A percentile compares a stretch with the other conserved stretches of the same genome.
These are phyloP conservation scores for Synanceia verrucosa DNA, from an alignment of 2,797 vertebrate species.

Conservation along the genomic window DNA sequence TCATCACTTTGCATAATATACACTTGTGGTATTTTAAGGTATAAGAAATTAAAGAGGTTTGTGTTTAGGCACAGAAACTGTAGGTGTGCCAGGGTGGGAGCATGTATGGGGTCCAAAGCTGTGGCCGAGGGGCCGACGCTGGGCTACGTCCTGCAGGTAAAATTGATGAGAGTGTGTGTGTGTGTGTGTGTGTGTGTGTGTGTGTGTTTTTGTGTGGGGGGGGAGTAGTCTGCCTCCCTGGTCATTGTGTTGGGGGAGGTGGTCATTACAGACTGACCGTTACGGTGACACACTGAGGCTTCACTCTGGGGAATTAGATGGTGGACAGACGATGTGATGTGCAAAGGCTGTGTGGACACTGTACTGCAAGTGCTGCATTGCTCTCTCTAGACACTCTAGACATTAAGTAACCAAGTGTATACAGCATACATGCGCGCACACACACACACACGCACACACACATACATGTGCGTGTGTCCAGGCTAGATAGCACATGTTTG, in stretches of 20 bases:
- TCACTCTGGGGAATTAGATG: constrained; percentile 64
- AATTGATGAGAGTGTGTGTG: constrained; percentile 59
- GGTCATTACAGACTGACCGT: constrained; percentile 75
- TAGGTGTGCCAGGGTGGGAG: constrained; percentile 4
- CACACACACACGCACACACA: too few relatives aligned
- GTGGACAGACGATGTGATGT: constrained; percentile 52
- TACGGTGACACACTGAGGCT: constrained; percentile 64
- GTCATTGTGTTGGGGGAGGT: constrained; percentile 69
- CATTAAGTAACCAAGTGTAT: constrained; percentile 41
- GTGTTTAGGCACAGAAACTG: constrained; percentile 6
- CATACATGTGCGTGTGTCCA: constrained; percentile 60
- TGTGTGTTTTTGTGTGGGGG: background rate
- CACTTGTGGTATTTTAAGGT: background rate
- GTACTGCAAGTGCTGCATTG: constrained; percentile 17
- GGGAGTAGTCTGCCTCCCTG: constrained; percentile 39
- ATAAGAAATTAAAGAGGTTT: background rate
- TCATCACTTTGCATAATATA: background rate
- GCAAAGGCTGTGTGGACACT: constrained; percentile 59
- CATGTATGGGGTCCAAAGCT: constrained; percentile 2
- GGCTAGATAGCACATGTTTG: constrained; percentile 72
- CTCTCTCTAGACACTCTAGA: constrained; percentile 54
- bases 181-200: constrained; percentile 1
- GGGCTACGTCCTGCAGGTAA: constrained; percentile 57
- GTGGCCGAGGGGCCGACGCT: background rate
- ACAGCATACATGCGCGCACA: too few relatives aligned